Evolutionary conservation across 35 echinoderm and acorn worm species (phyloP).

Genomic region (Heliocidaris tuberculata): DNA sequence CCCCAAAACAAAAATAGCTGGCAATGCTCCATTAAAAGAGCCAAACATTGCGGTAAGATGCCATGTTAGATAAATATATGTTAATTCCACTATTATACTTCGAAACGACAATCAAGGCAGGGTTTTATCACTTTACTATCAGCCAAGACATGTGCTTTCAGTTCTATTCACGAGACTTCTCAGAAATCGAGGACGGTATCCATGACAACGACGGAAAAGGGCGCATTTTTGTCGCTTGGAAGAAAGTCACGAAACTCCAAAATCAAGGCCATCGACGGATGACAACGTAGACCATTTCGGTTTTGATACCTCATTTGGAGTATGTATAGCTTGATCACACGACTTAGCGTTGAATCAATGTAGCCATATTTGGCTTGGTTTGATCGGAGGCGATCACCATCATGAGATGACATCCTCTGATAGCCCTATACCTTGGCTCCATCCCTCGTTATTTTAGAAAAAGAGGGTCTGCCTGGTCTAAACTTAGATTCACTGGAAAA

Average conservation of each 20-base stretch:
- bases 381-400: background rate
- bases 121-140: background rate
- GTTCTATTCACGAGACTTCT: background rate
- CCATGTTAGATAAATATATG: background rate
- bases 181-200: background rate
- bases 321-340: background rate
- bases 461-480: background rate
- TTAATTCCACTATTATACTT: background rate
- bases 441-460: background rate
- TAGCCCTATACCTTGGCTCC: conserved; percentile 8
- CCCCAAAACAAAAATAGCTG: background rate
- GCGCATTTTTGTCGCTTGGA: background rate
- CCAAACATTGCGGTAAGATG: background rate
- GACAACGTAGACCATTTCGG: background rate
- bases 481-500: background rate
- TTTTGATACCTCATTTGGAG: background rate
- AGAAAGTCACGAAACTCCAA: background rate
- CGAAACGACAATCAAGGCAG: background rate
- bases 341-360: background rate
- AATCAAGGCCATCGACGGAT: background rate
- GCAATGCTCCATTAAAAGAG: background rate
- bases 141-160: background rate
- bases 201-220: background rate
- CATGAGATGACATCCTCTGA: background rate
- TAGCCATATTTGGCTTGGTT: background rate